Conservation (phyloP, 2,797 vertebrate genomes). For the Pseudochirops cupreus region DNA sequence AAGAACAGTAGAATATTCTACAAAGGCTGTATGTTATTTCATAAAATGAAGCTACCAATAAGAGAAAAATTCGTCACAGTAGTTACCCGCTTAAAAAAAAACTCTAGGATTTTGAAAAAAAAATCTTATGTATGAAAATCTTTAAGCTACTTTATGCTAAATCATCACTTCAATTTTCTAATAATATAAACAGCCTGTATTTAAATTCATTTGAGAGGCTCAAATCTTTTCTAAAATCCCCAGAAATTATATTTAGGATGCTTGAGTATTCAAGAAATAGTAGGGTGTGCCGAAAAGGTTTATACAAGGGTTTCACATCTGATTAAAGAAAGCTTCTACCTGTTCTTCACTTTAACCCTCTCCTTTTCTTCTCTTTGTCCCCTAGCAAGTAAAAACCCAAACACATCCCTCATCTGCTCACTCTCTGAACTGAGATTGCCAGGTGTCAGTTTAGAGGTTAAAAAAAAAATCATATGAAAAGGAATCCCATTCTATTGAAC, state of each 20-base stretch:
- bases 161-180: constrained; percentile 49
- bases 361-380: constrained; percentile 44
- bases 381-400: constrained; percentile 68
- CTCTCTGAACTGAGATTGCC: constrained; percentile 47
- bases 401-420: constrained; percentile 61
- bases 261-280: constrained; percentile 52
- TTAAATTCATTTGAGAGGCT: constrained; percentile 66
- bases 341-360: constrained; percentile 58
- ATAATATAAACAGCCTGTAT: constrained; percentile 66
- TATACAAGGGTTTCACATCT: background rate
- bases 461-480: constrained; percentile 88
- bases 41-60: constrained; percentile 59
- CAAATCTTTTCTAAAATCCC: constrained; percentile 53
- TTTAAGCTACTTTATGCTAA: constrained; percentile 43
- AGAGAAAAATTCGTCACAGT: constrained; percentile 49
- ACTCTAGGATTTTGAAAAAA: background rate
- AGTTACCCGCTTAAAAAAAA: constrained; percentile 11
- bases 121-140: background rate
- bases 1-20: constrained; percentile 62
- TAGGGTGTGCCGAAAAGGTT: constrained; percentile 35
- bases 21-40: constrained; percentile 35
- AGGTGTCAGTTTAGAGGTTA: constrained; percentile 71
- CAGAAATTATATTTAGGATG: constrained; percentile 46
- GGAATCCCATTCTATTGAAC: constrained; percentile 83
- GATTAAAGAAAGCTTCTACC: background rate